Base-by-base conservation (phyloP, 1,140 invertebrate genomes). In the Pseudomyrmex concolor region DNA sequence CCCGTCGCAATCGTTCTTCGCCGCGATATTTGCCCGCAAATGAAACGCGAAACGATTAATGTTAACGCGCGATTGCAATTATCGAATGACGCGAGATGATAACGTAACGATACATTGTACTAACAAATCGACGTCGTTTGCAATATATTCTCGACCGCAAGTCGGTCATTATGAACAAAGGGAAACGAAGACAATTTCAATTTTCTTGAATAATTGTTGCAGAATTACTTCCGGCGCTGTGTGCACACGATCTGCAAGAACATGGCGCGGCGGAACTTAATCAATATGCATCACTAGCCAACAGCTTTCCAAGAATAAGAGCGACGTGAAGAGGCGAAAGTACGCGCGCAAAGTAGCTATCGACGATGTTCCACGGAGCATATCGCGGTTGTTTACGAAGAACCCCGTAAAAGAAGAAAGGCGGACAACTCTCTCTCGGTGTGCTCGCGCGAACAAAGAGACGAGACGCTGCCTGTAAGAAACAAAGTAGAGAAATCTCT, bases 401-500 rank as follows among this genome's bases (percentile, higher is more conserved):
- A 60, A 71, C 15, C 15, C 25, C 1, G 43, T 77, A 67, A 67
- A 34, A 34, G 34, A 34, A 83, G 54, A 59, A 73, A 63, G 63
- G 45, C 64, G 43, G 77, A 72, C 57, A 63, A 50, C 48, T n/a
- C 43, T 34, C 34, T 34, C 34, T 34, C 34, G 5, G 5, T 34
- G 7, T 22, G 34, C 45, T 63, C 50, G 10, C 15, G 19, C 50
- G 17, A 54, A 55, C 19, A 57, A 55, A 45, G 45, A 63, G 34
- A 59, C 34, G 12, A 55, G 82, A 70, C 74, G 71, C 43, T 70
- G 71, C 43, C 62, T 73, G 63, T 54, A 50, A 60, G 62, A 77
- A 71, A 85, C 83, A 78, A 83, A 89, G 89, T 88, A 76, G 84
- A 84, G 86, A 86, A 70, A 83, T 84, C 80, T 63, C 83, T 81